Percentiles rank a stretch among this genome's conserved stretches.
phyloP scores from a whole-genome alignment of 1,140 invertebrate species.

The Delia radicum region DNA sequence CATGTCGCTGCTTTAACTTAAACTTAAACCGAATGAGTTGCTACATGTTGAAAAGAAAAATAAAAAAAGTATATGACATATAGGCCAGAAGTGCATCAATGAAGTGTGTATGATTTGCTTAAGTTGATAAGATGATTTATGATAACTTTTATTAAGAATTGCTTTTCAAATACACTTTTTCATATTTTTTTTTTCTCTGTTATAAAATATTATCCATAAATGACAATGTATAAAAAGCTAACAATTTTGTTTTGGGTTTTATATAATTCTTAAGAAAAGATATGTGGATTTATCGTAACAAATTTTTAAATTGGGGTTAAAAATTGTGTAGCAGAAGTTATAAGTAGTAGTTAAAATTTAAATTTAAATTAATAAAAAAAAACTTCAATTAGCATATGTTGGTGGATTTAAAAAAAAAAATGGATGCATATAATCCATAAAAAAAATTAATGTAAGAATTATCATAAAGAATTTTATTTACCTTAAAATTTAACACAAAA shows the following conservation, averaged over 20 bases:
- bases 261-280: too few relatives aligned
- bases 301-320: too few relatives aligned
- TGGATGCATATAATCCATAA: too few relatives aligned
- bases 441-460: too few relatives aligned
- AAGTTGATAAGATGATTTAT: constrained; percentile 15
- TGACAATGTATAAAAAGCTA: neutral
- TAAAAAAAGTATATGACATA: constrained; percentile 1
- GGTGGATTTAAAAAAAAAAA: too few relatives aligned
- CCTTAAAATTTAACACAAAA: too few relatives aligned
- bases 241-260: neutral
- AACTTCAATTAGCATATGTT: too few relatives aligned
- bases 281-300: too few relatives aligned
- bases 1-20: neutral
- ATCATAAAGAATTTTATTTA: too few relatives aligned
- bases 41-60: neutral
- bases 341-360: too few relatives aligned
- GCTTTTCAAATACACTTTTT: neutral
- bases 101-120: constrained; percentile 9
- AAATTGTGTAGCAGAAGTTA: too few relatives aligned
- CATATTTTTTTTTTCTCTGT: neutral
- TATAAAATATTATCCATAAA: neutral
- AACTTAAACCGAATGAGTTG: neutral
- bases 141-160: neutral
- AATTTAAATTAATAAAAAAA: too few relatives aligned
- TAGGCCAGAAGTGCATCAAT: constrained; percentile 16